phyloP scores from a whole-genome alignment of 2,113 vertebrate species.

The Mellivora capensis region DNA sequence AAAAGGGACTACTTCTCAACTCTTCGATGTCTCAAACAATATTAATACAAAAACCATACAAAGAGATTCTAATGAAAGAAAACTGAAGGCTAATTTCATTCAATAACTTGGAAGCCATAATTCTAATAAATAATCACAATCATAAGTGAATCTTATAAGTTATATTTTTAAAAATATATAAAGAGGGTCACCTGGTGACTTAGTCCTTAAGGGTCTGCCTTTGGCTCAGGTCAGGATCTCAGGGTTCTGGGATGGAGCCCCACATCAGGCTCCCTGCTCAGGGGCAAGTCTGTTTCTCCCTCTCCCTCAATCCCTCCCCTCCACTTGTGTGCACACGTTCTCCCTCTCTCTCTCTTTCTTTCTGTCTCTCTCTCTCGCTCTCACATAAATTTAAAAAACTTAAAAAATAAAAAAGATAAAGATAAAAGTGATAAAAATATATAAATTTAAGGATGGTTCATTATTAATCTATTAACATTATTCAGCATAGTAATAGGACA shows the following conservation, averaged over 20 bases:
- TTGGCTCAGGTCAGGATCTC: not conserved
- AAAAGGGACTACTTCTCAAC: not conserved
- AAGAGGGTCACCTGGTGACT: not conserved
- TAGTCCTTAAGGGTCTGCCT: not conserved
- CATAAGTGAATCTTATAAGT: not conserved
- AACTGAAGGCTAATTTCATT: not conserved
- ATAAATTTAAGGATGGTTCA: not conserved
- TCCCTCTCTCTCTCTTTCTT: not conserved
- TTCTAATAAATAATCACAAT: not conserved
- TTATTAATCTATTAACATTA: not conserved
- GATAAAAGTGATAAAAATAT: not conserved
- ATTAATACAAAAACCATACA: not conserved
- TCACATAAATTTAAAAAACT: not conserved
- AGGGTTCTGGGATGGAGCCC: not conserved
- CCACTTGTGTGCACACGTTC: not conserved
- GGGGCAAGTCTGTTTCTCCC: not conserved
- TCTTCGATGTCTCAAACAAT: not conserved
- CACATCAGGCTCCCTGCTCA: not conserved
- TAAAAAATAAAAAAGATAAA: not conserved
- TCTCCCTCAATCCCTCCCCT: not conserved
- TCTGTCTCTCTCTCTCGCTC: not conserved
- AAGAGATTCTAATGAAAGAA: not conserved
- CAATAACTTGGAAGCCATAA: not conserved
- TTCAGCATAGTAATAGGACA: not conserved
- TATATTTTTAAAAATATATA: not conserved